Conservation (phyloP, 2,888 invertebrate genomes). For the Pyrochroa serraticornis region DNA sequence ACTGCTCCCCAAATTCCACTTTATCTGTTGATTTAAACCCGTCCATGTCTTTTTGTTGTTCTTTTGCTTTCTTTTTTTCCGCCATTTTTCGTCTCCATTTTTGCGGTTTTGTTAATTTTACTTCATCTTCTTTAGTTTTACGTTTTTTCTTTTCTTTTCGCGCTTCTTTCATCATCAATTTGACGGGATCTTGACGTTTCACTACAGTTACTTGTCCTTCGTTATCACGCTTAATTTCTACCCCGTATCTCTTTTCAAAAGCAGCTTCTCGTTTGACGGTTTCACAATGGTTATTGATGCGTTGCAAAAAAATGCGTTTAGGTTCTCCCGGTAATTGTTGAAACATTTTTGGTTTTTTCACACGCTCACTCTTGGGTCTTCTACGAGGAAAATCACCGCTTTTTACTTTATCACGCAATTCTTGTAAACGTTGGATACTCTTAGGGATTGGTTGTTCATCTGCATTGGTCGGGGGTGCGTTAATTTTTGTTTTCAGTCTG, state of each 20-base stretch:
- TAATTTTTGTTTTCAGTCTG: conserved; percentile 75
- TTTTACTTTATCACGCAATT: conserved; percentile 61
- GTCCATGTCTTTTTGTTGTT: conserved; percentile 37
- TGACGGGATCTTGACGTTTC: conserved; percentile 63
- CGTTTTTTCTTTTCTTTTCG: conserved; percentile 52
- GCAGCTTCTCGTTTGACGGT: conserved; percentile 66
- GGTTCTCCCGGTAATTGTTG: conserved; percentile 68
- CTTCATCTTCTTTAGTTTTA: conserved; percentile 50
- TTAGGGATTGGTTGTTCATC: conserved; percentile 78
- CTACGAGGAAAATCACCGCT: conserved; percentile 47
- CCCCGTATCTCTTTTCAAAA: conserved; percentile 68
- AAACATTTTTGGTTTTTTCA: conserved; percentile 52
- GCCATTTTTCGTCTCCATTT: conserved; percentile 62
- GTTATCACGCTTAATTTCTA: conserved; percentile 63
- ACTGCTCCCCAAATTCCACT: conserved; percentile 77
- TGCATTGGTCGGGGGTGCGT: conserved; percentile 73
- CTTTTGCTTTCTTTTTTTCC: conserved; percentile 58
- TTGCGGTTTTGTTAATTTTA: conserved; percentile 61
- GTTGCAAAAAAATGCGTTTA: conserved; percentile 66
- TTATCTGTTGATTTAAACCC: conserved; percentile 62
- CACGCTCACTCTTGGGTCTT: conserved; percentile 25
- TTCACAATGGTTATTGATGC: conserved; percentile 70
- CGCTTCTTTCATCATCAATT: conserved; percentile 58
- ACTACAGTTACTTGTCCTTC: conserved; percentile 58
- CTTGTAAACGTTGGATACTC: conserved; percentile 70